A percentile compares a stretch with the other conserved stretches of the same genome.
These are phyloP conservation scores for Phocides pigmalion DNA, from an alignment of 1,140 invertebrate genomes.

Conservation along the genomic window DNA sequence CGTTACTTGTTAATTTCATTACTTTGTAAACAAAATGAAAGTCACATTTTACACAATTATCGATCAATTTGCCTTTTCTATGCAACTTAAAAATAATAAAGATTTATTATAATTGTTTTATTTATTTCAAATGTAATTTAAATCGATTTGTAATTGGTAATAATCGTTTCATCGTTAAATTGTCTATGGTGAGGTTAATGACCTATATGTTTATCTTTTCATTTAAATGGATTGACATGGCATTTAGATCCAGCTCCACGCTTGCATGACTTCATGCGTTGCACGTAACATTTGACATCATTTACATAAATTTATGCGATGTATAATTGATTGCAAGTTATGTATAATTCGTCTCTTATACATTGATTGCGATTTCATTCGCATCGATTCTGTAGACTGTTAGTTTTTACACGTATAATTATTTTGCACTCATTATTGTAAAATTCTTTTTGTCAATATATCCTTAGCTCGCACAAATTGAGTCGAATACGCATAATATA, in stretches of 20 bases:
- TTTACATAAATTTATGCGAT: constrained; percentile 7
- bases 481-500: constrained; percentile 22
- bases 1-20: too few species aligned
- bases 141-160: too few species aligned
- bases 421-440: constrained; percentile 25
- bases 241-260: constrained; percentile 45
- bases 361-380: background rate
- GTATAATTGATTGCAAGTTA: constrained; percentile 23
- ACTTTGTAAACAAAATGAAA: too few species aligned
- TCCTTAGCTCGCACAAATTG: constrained; percentile 27
- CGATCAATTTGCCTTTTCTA: too few species aligned
- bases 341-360: background rate
- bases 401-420: background rate
- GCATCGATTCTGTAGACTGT: background rate
- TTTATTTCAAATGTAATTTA: too few species aligned
- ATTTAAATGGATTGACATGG: too few species aligned
- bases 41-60: too few species aligned
- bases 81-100: too few species aligned
- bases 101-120: too few species aligned
- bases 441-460: constrained; percentile 2
- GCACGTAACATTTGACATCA: constrained; percentile 38
- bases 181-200: too few species aligned
- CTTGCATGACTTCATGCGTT: constrained; percentile 57
- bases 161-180: too few species aligned
- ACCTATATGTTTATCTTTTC: too few species aligned